These are phyloP conservation scores for Cerceris rybyensis DNA, from an alignment of 2,888 invertebrate species.

Conservation along the genomic window DNA sequence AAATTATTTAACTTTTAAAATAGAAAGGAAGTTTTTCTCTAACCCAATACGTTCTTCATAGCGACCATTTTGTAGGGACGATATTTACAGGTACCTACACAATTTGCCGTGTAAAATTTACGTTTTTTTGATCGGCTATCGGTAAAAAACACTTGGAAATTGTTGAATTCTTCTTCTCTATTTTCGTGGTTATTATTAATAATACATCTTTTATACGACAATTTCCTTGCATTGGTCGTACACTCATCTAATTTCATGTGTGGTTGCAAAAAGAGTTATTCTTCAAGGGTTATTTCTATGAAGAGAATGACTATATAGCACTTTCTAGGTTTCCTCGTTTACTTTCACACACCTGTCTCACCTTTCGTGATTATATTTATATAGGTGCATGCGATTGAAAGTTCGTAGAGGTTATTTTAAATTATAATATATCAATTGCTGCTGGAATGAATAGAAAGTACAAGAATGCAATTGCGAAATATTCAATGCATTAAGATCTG, in stretches of 20 bases:
- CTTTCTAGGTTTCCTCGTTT: conserved; percentile 22
- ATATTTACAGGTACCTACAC: too few relatives aligned
- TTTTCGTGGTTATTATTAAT: neutral
- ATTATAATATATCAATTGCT: neutral
- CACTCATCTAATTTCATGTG: neutral
- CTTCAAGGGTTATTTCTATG: conserved; percentile 31
- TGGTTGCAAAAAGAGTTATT: neutral
- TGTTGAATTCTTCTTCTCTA: neutral
- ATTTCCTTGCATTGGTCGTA: neutral
- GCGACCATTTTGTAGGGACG: too few relatives aligned
- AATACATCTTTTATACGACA: neutral
- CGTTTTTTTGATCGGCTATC: neutral
- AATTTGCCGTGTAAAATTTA: too few relatives aligned
- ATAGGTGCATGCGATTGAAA: conserved; percentile 19
- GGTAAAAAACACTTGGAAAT: neutral
- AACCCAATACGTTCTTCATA: too few relatives aligned
- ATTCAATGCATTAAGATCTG: conserved; percentile 10
- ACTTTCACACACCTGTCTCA: conserved; percentile 30
- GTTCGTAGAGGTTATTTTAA: conserved; percentile 29
- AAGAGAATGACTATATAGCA: conserved; percentile 24
- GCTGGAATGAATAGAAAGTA: conserved; percentile 1
- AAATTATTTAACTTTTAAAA: too few relatives aligned
- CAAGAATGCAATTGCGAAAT: conserved; percentile 7
- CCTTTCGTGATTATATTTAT: conserved; percentile 18
- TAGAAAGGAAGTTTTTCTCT: too few relatives aligned